Evolutionary conservation across 2,113 vertebrate genomes (phyloP), one percentile per base, ranked within the genome.

Genomic region (Melanotaenia duboulayi): DNA sequence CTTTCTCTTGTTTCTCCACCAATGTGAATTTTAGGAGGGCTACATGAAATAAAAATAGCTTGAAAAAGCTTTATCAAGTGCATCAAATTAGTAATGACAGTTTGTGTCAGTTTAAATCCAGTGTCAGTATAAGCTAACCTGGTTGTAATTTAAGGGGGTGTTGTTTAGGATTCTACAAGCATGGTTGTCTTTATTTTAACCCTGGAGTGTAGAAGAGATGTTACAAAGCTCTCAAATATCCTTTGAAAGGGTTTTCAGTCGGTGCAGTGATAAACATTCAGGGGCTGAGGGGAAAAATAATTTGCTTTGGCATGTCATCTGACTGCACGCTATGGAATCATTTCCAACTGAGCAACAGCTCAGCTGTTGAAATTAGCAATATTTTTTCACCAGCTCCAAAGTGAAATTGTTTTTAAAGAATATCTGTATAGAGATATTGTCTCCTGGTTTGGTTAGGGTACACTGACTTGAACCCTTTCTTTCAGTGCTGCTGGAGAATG

Each of bases 401-500:
- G 9, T 55, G 24, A 65, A 13, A 35, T 23, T 65, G 13, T 42
- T 76, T 20, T 32, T 57, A 24, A 70, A 54, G 61, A 28, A 25
- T 16, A 1, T 22, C 65, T 46, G 42, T 28, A 3, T 9, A 35
- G 32, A 35, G 32, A 9, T 7, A 35, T 3, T 35, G 4, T 35
- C 5, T 35, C 32, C 32, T 35, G 4, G 32, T 35, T 35, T 35
- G 32, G 32, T 8, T 8, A 9, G 32, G 62, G 75, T 28, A 56
- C 7, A 16, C 40, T 28, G n/a, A 61, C 58, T 40, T 57, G 25
- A 69, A 17, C 16, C 16, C 83, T 65, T 35, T 57, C 12, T 72
- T 83, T 24, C 83, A 97, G 96, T 96, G 81, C 87, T 97, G 54
- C 81, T 96, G 74, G 96, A 97, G 91, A 97, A 97, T 74, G 87